Evolutionary conservation across 2,888 invertebrate species (phyloP).

Genomic region (Chydorus sphaericus): DNA sequence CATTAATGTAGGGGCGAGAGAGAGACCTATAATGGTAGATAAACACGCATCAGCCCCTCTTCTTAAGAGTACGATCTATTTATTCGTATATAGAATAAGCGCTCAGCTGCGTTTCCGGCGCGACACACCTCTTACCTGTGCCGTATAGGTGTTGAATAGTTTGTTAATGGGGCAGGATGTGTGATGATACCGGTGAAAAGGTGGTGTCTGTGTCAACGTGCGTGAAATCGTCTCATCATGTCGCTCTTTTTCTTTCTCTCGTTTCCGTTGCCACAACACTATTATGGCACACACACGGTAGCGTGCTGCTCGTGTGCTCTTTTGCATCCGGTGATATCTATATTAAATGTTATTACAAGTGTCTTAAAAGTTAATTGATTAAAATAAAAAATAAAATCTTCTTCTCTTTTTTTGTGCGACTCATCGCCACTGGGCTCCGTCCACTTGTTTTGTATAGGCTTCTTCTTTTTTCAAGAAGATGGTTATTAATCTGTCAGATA

Average conservation of each 20-base stretch:
- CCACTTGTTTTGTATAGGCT: too few relatives aligned
- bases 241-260: neutral
- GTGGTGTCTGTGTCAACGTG: neutral
- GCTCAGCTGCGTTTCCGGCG: too few relatives aligned
- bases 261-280: constrained; percentile 1
- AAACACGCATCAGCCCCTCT: too few relatives aligned
- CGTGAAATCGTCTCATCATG: constrained; percentile 4
- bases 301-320: neutral
- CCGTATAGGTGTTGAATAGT: too few relatives aligned
- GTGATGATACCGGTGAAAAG: neutral
- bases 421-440: constrained; percentile 5
- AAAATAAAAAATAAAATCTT: neutral
- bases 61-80: too few relatives aligned
- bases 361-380: neutral
- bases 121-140: too few relatives aligned
- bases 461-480: too few relatives aligned
- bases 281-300: neutral
- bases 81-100: too few relatives aligned
- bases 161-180: neutral
- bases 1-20: too few relatives aligned
- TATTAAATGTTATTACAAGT: too few relatives aligned
- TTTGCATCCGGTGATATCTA: too few relatives aligned
- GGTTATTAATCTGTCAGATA: constrained; percentile 8
- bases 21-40: too few relatives aligned
- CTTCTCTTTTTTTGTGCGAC: neutral